Evolutionary conservation across 2,888 invertebrate species (phyloP).

Genomic region (Drosophila monieri): DNA sequence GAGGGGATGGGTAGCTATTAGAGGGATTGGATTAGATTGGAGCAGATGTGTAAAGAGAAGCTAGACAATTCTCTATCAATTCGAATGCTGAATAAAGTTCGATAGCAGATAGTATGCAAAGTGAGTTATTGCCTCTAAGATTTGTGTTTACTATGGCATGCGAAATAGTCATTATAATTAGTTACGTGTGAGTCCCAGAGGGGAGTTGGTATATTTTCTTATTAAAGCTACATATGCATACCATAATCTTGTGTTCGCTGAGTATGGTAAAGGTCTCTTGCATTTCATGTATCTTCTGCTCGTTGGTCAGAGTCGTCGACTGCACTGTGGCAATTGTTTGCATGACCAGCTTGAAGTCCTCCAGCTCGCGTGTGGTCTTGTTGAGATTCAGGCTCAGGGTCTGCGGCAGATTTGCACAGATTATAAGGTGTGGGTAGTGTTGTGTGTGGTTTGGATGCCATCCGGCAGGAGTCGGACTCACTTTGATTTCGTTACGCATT

Average conservation of each 20-base stretch:
- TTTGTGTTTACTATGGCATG: neutral
- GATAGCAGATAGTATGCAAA: neutral
- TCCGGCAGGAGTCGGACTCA: constrained; percentile 81
- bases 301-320: constrained; percentile 90
- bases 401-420: constrained; percentile 50
- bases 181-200: neutral
- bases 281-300: constrained; percentile 89
- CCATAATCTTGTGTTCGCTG: constrained; percentile 88
- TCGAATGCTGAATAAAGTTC: neutral
- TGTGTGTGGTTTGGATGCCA: constrained; percentile 2
- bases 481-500: constrained; percentile 89
- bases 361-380: constrained; percentile 90
- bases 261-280: constrained; percentile 92
- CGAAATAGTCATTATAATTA: neutral
- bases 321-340: constrained; percentile 91
- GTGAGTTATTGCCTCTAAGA: neutral
- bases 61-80: neutral
- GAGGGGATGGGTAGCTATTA: constrained; percentile 27
- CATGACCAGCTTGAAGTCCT: constrained; percentile 93
- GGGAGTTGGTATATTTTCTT: neutral
- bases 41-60: neutral
- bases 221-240: constrained; percentile 76
- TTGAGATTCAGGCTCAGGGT: constrained; percentile 88
- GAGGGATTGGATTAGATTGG: constrained; percentile 19
- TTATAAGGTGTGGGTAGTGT: constrained; percentile 5